A percentile compares a stretch with the other conserved stretches of the same genome.
Evolutionary conservation across 2,888 invertebrate genomes (phyloP).

Genomic region (Campoplex capitator): DNA sequence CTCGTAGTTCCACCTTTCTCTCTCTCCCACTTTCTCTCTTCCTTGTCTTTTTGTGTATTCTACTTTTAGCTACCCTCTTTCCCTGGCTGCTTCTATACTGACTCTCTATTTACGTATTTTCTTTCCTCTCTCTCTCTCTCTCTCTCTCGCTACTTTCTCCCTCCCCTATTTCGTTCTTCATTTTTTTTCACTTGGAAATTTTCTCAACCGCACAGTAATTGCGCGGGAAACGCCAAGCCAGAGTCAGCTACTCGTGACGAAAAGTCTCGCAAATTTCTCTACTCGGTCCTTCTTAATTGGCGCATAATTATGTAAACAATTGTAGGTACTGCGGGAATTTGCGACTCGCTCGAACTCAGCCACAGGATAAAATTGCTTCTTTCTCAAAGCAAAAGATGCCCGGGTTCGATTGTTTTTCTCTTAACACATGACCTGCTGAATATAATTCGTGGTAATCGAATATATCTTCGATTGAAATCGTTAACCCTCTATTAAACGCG

Average conservation of each 20-base stretch:
- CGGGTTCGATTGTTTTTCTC: neutral
- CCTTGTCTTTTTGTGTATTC: conserved; percentile 61
- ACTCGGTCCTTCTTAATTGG: conserved; percentile 80
- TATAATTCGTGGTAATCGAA: neutral
- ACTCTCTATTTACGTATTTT: conserved; percentile 46
- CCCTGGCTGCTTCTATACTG: conserved; percentile 26
- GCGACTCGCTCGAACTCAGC: conserved; percentile 15
- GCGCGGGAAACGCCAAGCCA: conserved; percentile 79
- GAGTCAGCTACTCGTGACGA: conserved; percentile 72
- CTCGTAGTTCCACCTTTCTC: conserved; percentile 27
- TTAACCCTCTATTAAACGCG: conserved; percentile 3
- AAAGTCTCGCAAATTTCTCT: conserved; percentile 72
- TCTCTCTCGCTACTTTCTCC: conserved; percentile 4
- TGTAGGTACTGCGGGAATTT: conserved; percentile 69
- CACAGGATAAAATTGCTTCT: conserved; percentile 33
- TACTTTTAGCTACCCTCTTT: conserved; percentile 52
- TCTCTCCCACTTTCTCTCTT: conserved; percentile 22
- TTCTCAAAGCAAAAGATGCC: neutral
- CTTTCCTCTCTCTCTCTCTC: conserved; percentile 35
- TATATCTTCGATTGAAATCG: neutral
- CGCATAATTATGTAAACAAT: conserved; percentile 83
- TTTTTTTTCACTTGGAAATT: conserved; percentile 76
- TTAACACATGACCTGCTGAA: neutral
- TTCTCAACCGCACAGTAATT: conserved; percentile 83
- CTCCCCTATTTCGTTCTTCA: neutral